Evolutionary conservation across 2,113 vertebrate genomes (phyloP).

Genomic region (Labeo catla): DNA sequence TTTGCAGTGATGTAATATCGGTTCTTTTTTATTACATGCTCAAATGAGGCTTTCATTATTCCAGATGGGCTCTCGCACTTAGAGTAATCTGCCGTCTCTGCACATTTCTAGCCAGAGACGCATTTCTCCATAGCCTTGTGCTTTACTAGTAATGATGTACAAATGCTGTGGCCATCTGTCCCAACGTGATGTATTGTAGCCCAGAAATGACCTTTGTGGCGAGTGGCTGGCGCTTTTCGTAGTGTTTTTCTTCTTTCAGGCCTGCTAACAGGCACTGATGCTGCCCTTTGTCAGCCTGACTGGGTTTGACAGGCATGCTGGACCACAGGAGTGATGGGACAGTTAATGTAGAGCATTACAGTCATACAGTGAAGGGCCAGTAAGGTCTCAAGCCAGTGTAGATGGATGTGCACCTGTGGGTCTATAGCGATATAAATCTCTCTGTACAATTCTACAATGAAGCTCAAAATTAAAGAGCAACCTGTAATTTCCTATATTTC

Average conservation of each 20-base stretch:
- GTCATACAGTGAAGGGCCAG: background rate
- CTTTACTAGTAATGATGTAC: conserved; percentile 25
- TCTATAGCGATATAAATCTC: background rate
- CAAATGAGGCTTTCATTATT: conserved; percentile 36
- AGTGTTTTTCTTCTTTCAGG: background rate
- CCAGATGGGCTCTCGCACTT: conserved; percentile 20
- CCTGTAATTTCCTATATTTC: too few relatives aligned
- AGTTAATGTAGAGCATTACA: conserved; percentile 8
- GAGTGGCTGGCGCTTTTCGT: background rate
- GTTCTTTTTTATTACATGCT: conserved; percentile 25
- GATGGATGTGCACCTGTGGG: conserved; percentile 46
- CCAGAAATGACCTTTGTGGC: conserved; percentile 8
- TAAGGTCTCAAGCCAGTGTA: background rate
- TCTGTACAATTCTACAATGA: too few relatives aligned
- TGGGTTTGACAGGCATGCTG: conserved; percentile 46
- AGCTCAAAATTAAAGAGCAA: too few relatives aligned
- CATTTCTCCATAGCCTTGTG: background rate
- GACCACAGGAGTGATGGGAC: background rate
- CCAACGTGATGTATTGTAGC: conserved; percentile 19
- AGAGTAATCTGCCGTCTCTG: background rate
- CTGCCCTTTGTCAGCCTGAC: conserved; percentile 36
- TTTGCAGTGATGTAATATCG: conserved; percentile 14
- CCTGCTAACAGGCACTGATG: conserved; percentile 27
- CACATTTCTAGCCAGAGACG: conserved; percentile 2
- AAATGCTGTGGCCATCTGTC: conserved; percentile 36